Conservation (phyloP, 2,113 vertebrate species). For the Pedetes capensis region DNA sequence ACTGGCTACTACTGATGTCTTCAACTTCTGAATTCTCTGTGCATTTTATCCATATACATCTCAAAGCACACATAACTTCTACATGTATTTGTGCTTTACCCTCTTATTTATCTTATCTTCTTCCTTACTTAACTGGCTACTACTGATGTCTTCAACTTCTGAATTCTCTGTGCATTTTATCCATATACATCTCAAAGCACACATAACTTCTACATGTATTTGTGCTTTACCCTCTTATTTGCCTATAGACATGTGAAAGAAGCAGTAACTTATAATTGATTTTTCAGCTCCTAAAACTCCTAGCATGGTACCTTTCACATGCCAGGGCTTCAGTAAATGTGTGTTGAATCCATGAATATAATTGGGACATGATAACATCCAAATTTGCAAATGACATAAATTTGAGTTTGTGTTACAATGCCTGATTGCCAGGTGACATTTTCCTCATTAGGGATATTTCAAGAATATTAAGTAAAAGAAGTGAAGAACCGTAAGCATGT, state of each 20-base stretch:
- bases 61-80: not conserved
- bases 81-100: not conserved
- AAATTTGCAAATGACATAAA: not conserved
- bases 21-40: not conserved
- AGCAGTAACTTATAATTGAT: not conserved
- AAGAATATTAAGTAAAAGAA: not conserved
- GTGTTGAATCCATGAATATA: not conserved
- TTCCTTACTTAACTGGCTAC: too few relatives aligned
- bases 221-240: not conserved
- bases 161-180: not conserved
- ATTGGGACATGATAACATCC: not conserved
- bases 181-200: not conserved
- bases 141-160: not conserved
- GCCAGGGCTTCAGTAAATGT: not conserved
- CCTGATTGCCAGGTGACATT: not conserved
- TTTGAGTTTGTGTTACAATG: not conserved
- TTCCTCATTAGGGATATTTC: not conserved
- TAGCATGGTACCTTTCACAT: not conserved
- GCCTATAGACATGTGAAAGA: not conserved
- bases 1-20: not conserved
- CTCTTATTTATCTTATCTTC: not conserved
- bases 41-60: not conserved
- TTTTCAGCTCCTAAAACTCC: not conserved
- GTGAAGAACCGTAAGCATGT: not conserved
- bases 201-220: not conserved